A percentile compares a stretch with the other conserved stretches of the same genome.
phyloP scores from a whole-genome alignment of 2,797 vertebrate genomes.

The Eremophila alpestris region DNA sequence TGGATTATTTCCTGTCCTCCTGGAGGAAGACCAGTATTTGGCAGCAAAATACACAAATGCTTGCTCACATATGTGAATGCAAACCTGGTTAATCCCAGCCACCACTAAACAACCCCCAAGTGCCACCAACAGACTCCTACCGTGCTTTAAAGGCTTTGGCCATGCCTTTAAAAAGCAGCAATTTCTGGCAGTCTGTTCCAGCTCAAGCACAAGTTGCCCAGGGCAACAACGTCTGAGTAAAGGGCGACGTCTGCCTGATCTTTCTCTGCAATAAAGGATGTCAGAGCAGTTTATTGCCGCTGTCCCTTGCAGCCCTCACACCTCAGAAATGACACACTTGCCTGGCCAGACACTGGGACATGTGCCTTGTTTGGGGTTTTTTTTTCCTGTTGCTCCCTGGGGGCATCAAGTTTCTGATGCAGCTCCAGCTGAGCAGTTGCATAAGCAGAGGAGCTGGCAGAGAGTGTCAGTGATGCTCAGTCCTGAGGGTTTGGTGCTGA shows the following conservation, averaged over 20 bases:
- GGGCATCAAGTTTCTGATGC: neutral
- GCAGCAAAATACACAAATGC: neutral
- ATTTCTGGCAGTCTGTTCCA: neutral
- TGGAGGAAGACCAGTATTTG: neutral
- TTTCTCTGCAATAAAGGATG: neutral
- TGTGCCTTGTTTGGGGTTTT: neutral
- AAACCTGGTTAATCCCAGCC: neutral
- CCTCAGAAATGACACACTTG: neutral
- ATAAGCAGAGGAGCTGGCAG: neutral
- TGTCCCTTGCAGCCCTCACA: slow-evolving; percentile 15
- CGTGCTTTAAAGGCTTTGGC: neutral
- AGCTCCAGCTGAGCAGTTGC: neutral
- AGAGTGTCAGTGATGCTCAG: neutral
- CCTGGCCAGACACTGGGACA: neutral
- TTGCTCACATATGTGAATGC: neutral
- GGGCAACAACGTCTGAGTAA: neutral
- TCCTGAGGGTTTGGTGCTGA: neutral
- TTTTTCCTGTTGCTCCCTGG: neutral
- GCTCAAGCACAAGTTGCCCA: neutral
- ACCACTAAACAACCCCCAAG: neutral
- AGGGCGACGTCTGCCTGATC: neutral
- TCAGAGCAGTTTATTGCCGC: slow-evolving; percentile 3
- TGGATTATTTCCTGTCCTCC: neutral
- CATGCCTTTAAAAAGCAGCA: neutral
- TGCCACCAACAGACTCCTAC: neutral